Evolutionary conservation across 2,113 vertebrate species (phyloP).

Genomic region (Aplodontia rufa): DNA sequence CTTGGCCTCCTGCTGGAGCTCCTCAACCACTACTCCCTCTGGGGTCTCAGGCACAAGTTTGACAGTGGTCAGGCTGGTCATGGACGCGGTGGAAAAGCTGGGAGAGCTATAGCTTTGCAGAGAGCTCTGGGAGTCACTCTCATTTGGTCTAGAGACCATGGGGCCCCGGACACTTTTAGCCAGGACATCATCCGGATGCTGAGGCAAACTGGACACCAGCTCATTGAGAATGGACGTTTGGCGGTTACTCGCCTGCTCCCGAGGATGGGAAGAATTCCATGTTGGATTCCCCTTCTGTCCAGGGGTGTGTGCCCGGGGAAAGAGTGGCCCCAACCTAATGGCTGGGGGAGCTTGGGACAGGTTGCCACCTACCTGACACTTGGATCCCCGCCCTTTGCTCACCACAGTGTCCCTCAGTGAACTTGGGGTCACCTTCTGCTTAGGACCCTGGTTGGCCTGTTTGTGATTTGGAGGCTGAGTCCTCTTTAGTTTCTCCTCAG

Average conservation of each 20-base stretch:
- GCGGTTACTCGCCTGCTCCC: accelerated
- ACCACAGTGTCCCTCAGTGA: accelerated
- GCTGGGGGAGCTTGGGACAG: background rate
- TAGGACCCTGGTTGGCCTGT: accelerated
- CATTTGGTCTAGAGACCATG: accelerated
- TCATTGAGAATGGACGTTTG: background rate
- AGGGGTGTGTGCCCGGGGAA: background rate
- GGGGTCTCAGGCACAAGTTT: background rate
- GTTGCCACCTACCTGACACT: accelerated
- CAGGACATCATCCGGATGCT: background rate
- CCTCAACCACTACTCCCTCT: background rate
- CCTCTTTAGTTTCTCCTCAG: background rate
- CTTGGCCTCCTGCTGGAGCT: background rate
- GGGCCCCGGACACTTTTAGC: background rate
- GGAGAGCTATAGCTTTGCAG: background rate
- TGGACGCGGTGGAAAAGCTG: background rate
- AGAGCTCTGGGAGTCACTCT: background rate
- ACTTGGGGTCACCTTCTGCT: background rate
- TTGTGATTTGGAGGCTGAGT: background rate
- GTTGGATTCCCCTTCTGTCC: background rate
- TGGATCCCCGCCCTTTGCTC: background rate
- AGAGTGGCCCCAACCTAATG: accelerated
- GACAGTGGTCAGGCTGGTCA: background rate
- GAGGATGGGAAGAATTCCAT: accelerated
- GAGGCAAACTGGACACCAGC: background rate